phyloP scores from a whole-genome alignment of 1,140 invertebrate species.

The Manduca sexta region DNA sequence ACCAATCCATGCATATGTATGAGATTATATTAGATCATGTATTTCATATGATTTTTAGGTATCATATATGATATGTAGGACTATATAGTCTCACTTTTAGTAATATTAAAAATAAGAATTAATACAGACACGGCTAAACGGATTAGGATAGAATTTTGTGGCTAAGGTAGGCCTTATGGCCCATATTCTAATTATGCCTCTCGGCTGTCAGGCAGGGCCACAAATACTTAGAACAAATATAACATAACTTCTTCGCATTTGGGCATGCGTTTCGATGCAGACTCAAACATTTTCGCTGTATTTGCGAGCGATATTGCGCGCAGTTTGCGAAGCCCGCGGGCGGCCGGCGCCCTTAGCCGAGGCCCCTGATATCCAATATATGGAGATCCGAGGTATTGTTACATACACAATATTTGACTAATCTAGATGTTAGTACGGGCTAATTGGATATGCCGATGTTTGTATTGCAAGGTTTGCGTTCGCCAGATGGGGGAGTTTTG shows the following conservation, averaged over 20 bases:
- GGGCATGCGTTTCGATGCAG: not conserved
- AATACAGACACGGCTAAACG: no score
- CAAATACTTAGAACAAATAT: not conserved
- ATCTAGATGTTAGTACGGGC: slow-evolving; percentile 52
- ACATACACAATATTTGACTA: slow-evolving; percentile 56
- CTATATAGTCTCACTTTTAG: no score
- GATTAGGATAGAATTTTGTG: no score
- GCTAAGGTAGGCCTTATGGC: no score
- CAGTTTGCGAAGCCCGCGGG: not conserved
- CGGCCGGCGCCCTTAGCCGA: not conserved
- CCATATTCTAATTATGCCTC: not conserved
- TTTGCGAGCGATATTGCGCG: no score
- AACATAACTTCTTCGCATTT: not conserved
- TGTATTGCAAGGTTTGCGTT: slow-evolving; percentile 3
- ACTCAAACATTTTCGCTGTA: not conserved
- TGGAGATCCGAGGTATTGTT: slow-evolving; percentile 53
- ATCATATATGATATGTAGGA: no score
- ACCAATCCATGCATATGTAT: no score
- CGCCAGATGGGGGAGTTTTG: slow-evolving; percentile 1
- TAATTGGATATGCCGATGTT: slow-evolving; percentile 50
- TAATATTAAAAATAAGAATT: no score
- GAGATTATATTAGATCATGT: no score
- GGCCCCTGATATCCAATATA: slow-evolving; percentile 49
- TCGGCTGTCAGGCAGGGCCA: not conserved
- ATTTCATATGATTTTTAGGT: no score